phyloP scores from a whole-genome alignment of 2,797 vertebrate genomes.

The Ceyx erithaca region DNA sequence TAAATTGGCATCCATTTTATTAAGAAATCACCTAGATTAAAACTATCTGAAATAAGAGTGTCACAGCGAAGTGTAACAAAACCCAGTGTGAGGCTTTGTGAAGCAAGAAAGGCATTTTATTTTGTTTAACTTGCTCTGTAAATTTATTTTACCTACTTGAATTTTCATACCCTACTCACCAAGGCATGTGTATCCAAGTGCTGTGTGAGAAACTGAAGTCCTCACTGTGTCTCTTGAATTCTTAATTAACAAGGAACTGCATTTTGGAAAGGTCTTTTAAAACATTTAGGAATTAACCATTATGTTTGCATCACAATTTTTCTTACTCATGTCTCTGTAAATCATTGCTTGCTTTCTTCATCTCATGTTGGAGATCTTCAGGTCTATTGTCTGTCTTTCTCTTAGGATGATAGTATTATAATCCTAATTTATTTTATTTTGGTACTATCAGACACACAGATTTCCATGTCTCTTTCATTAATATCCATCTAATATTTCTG shows the following conservation, averaged over 20 bases:
- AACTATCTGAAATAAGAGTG: not conserved
- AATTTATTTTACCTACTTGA: not conserved
- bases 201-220: not conserved
- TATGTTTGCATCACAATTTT: not conserved
- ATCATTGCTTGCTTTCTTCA: not conserved
- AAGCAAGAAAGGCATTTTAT: not conserved
- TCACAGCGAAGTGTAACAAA: not conserved
- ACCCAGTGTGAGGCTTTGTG: not conserved
- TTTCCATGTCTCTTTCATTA: not conserved
- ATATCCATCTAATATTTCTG: not conserved
- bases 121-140: not conserved
- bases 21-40: not conserved
- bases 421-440: not conserved
- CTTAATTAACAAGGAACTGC: not conserved
- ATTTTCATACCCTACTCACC: not conserved
- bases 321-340: not conserved
- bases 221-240: not conserved
- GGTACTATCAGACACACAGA: fast-evolving
- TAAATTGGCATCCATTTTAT: slow-evolving; percentile 19
- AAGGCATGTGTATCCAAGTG: not conserved
- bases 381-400: not conserved
- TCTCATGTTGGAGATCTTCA: not conserved
- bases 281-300: not conserved
- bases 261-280: not conserved
- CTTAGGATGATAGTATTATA: not conserved